These are phyloP conservation scores for Tenthredo distinguenda DNA, from an alignment of 2,888 invertebrate genomes.

Conservation along the genomic window DNA sequence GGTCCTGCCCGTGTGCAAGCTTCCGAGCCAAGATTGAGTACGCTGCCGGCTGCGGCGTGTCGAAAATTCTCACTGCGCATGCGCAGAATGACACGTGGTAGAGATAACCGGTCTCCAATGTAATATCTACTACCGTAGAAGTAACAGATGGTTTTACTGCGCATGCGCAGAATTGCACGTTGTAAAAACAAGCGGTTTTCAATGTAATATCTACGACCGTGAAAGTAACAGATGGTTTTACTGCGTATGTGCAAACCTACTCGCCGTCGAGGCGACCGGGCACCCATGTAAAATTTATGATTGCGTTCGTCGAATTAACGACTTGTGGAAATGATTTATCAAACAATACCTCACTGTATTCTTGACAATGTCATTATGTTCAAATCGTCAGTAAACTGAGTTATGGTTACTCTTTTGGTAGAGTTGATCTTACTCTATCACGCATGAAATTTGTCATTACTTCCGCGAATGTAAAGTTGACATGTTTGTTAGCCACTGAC, in stretches of 20 bases:
- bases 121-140: background rate
- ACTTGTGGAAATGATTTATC: too few relatives aligned
- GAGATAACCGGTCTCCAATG: background rate
- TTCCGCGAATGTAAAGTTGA: background rate
- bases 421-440: background rate
- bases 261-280: background rate
- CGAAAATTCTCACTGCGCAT: constrained; percentile 5
- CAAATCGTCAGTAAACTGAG: background rate
- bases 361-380: background rate
- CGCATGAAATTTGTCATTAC: background rate
- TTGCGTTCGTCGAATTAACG: too few relatives aligned
- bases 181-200: background rate
- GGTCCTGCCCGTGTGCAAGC: background rate
- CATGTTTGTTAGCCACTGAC: background rate
- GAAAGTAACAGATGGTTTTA: background rate
- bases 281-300: background rate
- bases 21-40: constrained; percentile 13
- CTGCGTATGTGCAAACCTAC: background rate
- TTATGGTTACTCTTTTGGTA: background rate
- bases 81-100: background rate
- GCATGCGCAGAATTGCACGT: background rate
- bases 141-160: too few relatives aligned
- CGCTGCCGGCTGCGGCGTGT: background rate
- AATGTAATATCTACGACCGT: background rate
- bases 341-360: too few relatives aligned